Base-by-base conservation (phyloP, 2,888 invertebrate species). In the Rhingia rostrata region DNA sequence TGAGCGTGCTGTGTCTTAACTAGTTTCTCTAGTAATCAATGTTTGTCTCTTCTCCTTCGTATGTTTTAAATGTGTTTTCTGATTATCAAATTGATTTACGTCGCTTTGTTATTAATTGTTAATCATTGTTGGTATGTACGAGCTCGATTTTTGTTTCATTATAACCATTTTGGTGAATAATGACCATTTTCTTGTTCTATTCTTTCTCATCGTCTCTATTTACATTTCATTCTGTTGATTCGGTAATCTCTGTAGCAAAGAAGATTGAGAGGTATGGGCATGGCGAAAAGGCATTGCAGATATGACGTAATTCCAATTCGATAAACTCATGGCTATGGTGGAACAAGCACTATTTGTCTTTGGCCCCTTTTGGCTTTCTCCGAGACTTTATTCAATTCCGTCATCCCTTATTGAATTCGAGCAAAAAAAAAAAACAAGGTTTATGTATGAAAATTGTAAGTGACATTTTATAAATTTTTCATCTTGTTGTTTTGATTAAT, bases 301-400 rank as follows among this genome's bases (percentile, higher is more conserved):
- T 72, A 83, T 83, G 82, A 83, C 78, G 82, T 73, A 77, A 83
- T 77, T 75, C 14, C 33, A 53, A 41, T 51, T 67, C 61, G 54
- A 54, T 49, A 43, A 39, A 6, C 61, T 14, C 14, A 12, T 22
- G 14, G 6, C 22, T 45, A 61, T 53, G 54, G 60, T 61, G 47
- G 45, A 63, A 41, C 32, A 10, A 47, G 10, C 12, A 14, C 60
- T 70, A 60, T 70, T 51, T 51, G 51, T 61, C 61, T 43, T 51
- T 12, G 2, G 9, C 30, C 14, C 14, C 9, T 9, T 35, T 14
- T 5, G 30, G 9, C 39, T 54, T 41, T 45, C 4, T 77, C 41
- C 37, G 32, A 4, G n/a, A 37, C 43, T 32, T 67, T 37, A 63
- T 30, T 22, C 47, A 41, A 63, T 54, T 32, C 12, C 60, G 43